A percentile compares a stretch with the other conserved stretches of the same genome.
These are phyloP conservation scores for Prostheceraeus crozeri DNA, from an alignment of 2,888 invertebrate genomes.

Conservation along the genomic window DNA sequence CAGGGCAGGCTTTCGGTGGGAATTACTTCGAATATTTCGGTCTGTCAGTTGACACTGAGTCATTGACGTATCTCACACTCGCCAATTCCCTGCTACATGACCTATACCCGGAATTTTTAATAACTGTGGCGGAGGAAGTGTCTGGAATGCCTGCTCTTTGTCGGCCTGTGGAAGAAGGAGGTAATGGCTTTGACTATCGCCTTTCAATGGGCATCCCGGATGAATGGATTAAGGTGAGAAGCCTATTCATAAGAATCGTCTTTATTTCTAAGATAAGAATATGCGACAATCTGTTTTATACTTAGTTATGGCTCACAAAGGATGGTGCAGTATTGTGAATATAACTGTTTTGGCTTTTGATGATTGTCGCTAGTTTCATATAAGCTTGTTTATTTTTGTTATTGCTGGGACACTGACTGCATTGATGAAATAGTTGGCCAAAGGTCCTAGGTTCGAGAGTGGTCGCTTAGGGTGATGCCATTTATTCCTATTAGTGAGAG, in stretches of 20 bases:
- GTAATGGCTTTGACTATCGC: conserved; percentile 89
- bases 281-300: too few species aligned
- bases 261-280: neutral
- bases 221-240: conserved; percentile 75
- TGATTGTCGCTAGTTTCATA: too few species aligned
- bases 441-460: too few species aligned
- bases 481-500: too few species aligned
- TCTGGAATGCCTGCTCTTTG: conserved; percentile 97
- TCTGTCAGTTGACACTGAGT: conserved; percentile 88
- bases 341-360: too few species aligned
- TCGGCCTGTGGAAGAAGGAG: conserved; percentile 83
- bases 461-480: too few species aligned
- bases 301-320: too few species aligned
- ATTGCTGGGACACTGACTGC: too few species aligned
- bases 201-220: conserved; percentile 98
- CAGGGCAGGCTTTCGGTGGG: conserved; percentile 63
- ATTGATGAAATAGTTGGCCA: too few species aligned
- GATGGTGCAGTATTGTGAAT: too few species aligned
- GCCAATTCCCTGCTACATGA: conserved; percentile 81
- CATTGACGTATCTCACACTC: conserved; percentile 82
- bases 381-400: too few species aligned
- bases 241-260: too few species aligned
- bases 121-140: conserved; percentile 98
- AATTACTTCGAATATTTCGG: conserved; percentile 96
- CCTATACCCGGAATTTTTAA: conserved; percentile 64